Base-by-base conservation (phyloP, 2,113 vertebrate genomes). In the Rhabdornis inornatus region DNA sequence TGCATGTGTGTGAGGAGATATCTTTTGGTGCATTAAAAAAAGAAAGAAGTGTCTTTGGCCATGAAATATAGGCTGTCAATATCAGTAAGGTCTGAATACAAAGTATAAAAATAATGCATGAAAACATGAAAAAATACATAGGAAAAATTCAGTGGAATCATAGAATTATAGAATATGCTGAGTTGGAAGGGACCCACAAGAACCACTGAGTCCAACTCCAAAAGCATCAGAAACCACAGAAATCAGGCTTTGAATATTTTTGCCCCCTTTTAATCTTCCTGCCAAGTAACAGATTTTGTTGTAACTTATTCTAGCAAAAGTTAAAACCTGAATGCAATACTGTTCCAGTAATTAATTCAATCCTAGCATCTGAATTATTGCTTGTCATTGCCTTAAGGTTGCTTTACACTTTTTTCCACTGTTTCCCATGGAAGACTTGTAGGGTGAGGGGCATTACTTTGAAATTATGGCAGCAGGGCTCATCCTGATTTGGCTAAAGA, bases 1-100 rank as follows among this genome's bases (percentile, higher is more conserved):
- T 79, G 7, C 9, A 42, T 42, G 5, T 40, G 15, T 18, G 6
- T 22, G 37, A 56, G n/a, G 9, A 19, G 17, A 6, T 28, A 68
- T 45, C 1, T n/a, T 31, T 8, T 79, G 20, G 7, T 40, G 7
- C 7, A 25, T 31, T 42, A 60, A 47, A 13, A 85, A 82, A 66
- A 61, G 3, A 52, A 77, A 37, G 3, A 23, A 40, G 13, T 28
- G 10, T 0, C 59, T 66, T 23, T 2, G 3, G 4, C 7, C 49
- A 11, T 44, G 50, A 74, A 87, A 56, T 40, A 50, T 1, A 78
- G 27, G 35, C n/a, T 69, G 13, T 7, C 39, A 39, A 13, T 60
- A 76, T 33, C 5, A 4, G 7, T 50, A 74, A 70, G 2, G 1
- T 71, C 59, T 35, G 8, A 44, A 60, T 15, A 39, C 4, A 20